Evolutionary conservation across 2,113 vertebrate genomes (phyloP).

Genomic region (Pteropus alecto): DNA sequence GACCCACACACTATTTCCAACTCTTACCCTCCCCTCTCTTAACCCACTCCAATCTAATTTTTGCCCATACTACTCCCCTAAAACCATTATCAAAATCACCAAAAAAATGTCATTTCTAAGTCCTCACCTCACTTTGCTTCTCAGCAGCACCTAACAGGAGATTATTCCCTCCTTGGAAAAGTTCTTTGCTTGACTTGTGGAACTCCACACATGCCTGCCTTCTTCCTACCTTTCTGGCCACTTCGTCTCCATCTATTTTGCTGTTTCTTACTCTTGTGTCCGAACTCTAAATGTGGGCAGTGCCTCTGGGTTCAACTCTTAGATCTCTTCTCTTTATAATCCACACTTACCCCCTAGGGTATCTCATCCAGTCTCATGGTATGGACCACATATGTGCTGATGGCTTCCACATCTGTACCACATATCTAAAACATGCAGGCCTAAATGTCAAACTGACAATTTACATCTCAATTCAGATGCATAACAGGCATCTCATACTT

Average conservation of each 20-base stretch:
- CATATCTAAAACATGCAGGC: not conserved
- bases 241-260: not conserved
- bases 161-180: not conserved
- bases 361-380: not conserved
- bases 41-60: not conserved
- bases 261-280: not conserved
- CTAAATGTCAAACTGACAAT: not conserved
- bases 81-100: not conserved
- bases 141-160: not conserved
- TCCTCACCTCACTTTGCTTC: not conserved
- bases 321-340: not conserved
- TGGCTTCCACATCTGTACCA: not conserved
- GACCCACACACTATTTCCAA: not conserved
- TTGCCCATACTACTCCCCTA: not conserved
- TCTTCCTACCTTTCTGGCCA: not conserved
- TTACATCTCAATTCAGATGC: not conserved
- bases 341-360: too few species aligned
- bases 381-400: not conserved
- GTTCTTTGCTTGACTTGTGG: not conserved
- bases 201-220: not conserved
- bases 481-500: not conserved
- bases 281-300: not conserved
- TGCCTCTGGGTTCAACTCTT: not conserved
- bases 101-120: not conserved
- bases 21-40: not conserved